phyloP scores from a whole-genome alignment of 2,113 vertebrate species.

The Spilogale gracilis region DNA sequence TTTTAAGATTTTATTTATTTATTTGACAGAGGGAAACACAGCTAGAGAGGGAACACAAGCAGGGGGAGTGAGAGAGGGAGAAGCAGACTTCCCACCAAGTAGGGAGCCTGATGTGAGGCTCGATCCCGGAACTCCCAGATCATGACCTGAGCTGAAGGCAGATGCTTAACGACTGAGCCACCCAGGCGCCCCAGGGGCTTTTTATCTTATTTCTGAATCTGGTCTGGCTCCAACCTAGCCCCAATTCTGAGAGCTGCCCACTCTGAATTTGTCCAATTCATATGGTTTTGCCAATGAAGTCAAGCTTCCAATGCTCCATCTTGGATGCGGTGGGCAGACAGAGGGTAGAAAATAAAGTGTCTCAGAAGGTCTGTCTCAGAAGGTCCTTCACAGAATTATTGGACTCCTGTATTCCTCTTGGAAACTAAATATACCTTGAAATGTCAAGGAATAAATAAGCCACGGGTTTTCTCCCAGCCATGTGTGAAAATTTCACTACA shows the following conservation, averaged over 20 bases:
- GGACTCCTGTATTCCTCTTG: background rate
- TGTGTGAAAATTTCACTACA: background rate
- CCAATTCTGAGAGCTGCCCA: background rate
- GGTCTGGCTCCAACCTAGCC: background rate
- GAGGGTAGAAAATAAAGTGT: background rate
- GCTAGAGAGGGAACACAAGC: too few species aligned
- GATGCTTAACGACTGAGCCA: too few species aligned
- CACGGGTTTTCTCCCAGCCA: background rate
- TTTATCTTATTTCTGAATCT: conserved; percentile 23
- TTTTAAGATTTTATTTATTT: too few species aligned
- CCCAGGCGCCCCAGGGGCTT: background rate
- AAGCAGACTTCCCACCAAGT: too few species aligned
- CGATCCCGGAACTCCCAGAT: too few species aligned
- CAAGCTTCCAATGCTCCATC: background rate
- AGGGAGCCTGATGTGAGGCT: too few species aligned
- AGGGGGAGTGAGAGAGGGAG: too few species aligned
- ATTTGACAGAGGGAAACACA: too few species aligned
- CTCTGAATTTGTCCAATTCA: background rate
- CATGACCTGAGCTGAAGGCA: too few species aligned
- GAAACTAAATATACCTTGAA: background rate
- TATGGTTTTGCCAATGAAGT: background rate
- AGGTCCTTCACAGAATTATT: background rate
- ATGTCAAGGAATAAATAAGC: conserved; percentile 17
- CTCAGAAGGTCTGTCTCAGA: background rate
- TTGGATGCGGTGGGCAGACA: background rate